phyloP scores from a whole-genome alignment of 2,888 invertebrate species.

The Theretra japonica region DNA sequence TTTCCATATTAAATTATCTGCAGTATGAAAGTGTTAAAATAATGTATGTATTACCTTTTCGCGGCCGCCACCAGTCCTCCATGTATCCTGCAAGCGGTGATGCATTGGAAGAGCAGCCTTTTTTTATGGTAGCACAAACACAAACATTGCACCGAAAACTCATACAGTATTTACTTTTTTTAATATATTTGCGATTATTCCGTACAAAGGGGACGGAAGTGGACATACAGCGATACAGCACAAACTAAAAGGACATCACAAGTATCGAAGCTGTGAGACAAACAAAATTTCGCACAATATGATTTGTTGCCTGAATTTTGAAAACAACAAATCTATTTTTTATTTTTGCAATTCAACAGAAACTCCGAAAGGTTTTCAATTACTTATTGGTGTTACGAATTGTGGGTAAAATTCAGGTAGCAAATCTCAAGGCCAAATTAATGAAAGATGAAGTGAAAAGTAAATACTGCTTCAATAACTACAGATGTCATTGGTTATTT shows the following conservation, averaged over 20 bases:
- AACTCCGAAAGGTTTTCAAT: too few species aligned
- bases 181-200: slow-evolving; percentile 36
- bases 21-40: slow-evolving; percentile 39
- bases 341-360: background rate
- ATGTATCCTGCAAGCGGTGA: slow-evolving; percentile 98
- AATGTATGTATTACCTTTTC: slow-evolving; percentile 92
- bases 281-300: slow-evolving; percentile 41
- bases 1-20: background rate
- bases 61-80: slow-evolving; percentile 99
- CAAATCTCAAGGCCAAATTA: slow-evolving; percentile 54
- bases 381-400: background rate
- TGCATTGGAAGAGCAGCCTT: slow-evolving; percentile 90
- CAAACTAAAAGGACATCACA: slow-evolving; percentile 46
- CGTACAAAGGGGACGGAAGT: slow-evolving; percentile 5
- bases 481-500: slow-evolving; percentile 74
- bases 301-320: slow-evolving; percentile 50
- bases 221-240: slow-evolving; percentile 32
- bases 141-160: slow-evolving; percentile 82
- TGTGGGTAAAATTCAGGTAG: slow-evolving; percentile 52
- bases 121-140: slow-evolving; percentile 85
- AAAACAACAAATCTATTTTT: too few species aligned
- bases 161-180: slow-evolving; percentile 82
- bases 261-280: slow-evolving; percentile 50
- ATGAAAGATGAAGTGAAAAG: slow-evolving; percentile 67
- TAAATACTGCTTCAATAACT: slow-evolving; percentile 78